These are phyloP conservation scores for Poeciliopsis occidentalis DNA, from an alignment of 2,113 vertebrate genomes.

Conservation along the genomic window DNA sequence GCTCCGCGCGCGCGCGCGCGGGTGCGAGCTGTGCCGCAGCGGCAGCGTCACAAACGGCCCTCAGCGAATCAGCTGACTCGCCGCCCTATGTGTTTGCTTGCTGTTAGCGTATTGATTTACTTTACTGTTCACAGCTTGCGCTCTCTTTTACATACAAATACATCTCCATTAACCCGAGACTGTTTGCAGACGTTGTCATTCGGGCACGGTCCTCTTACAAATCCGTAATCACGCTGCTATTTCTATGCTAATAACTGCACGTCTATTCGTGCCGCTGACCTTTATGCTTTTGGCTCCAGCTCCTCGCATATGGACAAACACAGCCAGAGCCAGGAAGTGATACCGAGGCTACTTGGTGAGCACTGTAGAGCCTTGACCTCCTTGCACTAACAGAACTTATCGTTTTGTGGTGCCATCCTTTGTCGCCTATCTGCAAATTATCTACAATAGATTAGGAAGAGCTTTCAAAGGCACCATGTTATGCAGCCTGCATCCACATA, in stretches of 20 bases:
- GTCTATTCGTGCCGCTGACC: slow-evolving; percentile 53
- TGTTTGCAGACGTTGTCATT: slow-evolving; percentile 6
- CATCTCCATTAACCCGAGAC: neutral
- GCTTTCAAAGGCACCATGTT: slow-evolving; percentile 9
- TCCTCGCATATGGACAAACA: slow-evolving; percentile 52
- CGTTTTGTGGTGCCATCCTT: slow-evolving; percentile 9
- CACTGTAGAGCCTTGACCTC: slow-evolving; percentile 45
- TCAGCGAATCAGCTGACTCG: slow-evolving; percentile 1
- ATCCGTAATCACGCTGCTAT: slow-evolving; percentile 2
- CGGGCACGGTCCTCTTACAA: slow-evolving; percentile 3
- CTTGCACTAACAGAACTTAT: slow-evolving; percentile 33
- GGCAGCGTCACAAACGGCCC: neutral
- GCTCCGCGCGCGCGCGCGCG: neutral
- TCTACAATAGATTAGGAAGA: slow-evolving; percentile 17
- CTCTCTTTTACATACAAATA: slow-evolving; percentile 10
- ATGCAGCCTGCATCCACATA: neutral
- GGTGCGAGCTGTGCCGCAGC: neutral
- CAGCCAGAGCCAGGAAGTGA: slow-evolving; percentile 60
- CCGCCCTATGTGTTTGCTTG: neutral
- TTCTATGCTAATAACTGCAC: slow-evolving; percentile 23
- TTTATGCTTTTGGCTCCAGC: slow-evolving; percentile 45
- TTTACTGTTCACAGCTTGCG: neutral
- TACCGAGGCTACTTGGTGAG: slow-evolving; percentile 42
- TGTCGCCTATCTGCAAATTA: slow-evolving; percentile 25
- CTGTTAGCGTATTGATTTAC: neutral